Base-by-base conservation (phyloP, 2,888 invertebrate genomes). In the Macaria notata region DNA sequence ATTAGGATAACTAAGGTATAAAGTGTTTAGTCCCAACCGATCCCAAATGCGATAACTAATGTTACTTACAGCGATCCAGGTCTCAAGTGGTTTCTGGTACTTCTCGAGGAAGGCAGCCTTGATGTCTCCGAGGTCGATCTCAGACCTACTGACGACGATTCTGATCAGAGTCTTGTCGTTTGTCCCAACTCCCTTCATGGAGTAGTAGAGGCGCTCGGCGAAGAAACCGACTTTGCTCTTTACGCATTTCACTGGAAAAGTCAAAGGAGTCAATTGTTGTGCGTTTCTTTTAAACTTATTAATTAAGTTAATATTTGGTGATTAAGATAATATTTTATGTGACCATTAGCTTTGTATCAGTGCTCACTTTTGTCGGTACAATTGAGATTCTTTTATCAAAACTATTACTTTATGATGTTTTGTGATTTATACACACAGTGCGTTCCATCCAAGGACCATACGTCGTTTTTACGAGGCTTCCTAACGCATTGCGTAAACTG, bases 111-210 rank as follows among this genome's bases (percentile, higher is more conserved):
- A 98, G 65, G 97, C 97, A 79, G 95, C 95, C 82, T 98, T 98
- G 79, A 98, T 97, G 83, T 97, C 97, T 55, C 96, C 97, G 75
- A 98, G 93, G 86, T 98, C 98, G 72, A 97, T 97, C 92, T 98
- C 96, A 56, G 96, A 96, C 82, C 98, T 95, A 70, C 97, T 96
- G 54, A 98, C 98, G 66, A 98, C 88, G 73, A 98, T 97, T 81
- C 98, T 95, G 78, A 98, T 98, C 70, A 98, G 92, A 60, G 97
- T 97, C 82, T 96, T 96, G 84, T 98, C 98, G 78, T 96, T 97
- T 64, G 98, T 98, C 36, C 94, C 97, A 73, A 97, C 74, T 46
- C 98, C 98, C 83, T 96, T 95, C 98, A 98, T 98, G 66, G 96
- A 95, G 64, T 96, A 95, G 84, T 98, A 95, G 44, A 98, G 93